Evolutionary conservation across 2,113 vertebrate genomes (phyloP).

Genomic region (Tyto alba): DNA sequence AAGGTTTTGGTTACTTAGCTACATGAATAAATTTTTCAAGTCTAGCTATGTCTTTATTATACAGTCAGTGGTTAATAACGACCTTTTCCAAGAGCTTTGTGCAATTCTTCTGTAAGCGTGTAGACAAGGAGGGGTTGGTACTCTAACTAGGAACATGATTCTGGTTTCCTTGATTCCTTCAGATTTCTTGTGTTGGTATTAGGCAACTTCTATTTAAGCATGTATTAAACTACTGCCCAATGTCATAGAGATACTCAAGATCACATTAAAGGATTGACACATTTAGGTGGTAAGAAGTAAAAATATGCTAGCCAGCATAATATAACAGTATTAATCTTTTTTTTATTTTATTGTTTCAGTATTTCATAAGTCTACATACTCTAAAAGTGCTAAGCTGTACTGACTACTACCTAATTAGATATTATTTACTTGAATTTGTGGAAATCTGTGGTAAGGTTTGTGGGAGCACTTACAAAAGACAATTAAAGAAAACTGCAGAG

Average conservation of each 20-base stretch:
- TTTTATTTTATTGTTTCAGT: not conserved
- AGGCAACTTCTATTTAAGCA: not conserved
- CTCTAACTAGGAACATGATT: accelerated
- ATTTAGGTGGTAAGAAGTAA: not conserved
- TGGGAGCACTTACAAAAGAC: not conserved
- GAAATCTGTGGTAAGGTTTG: not conserved
- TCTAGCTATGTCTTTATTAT: not conserved
- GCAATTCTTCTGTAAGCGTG: not conserved
- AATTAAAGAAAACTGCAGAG: not conserved
- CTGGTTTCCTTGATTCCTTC: not conserved
- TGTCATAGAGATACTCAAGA: not conserved
- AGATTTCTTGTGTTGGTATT: not conserved
- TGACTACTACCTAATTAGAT: not conserved
- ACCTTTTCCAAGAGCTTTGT: not conserved
- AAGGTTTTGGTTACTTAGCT: not conserved
- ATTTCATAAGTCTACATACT: not conserved
- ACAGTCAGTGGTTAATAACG: not conserved
- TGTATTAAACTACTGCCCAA: accelerated
- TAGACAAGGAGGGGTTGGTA: not conserved
- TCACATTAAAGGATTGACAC: not conserved
- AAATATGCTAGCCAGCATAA: not conserved
- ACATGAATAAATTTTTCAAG: not conserved
- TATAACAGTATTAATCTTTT: not conserved
- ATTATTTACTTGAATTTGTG: not conserved
- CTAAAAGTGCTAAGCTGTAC: not conserved